phyloP scores from a whole-genome alignment of 1,140 invertebrate species.

The Orius laevigatus region DNA sequence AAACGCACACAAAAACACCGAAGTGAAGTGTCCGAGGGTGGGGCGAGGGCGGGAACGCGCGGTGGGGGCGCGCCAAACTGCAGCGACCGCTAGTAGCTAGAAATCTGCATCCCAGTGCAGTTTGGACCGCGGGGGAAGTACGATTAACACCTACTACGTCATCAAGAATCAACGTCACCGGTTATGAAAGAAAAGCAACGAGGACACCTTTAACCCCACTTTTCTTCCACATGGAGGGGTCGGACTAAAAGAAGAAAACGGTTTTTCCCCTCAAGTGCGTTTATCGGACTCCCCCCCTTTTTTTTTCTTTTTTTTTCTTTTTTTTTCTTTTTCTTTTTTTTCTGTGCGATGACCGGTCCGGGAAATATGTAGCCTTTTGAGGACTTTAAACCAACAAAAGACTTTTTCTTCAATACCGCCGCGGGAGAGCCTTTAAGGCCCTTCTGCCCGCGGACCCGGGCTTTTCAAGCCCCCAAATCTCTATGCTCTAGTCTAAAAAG shows the following conservation, averaged over 20 bases:
- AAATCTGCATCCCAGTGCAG: slow-evolving; percentile 17
- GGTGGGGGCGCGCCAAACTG: slow-evolving; percentile 13
- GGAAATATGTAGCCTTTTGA: slow-evolving; percentile 11
- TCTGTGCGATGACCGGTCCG: slow-evolving; percentile 7
- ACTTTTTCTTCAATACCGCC: background rate
- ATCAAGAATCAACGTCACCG: no score
- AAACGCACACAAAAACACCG: background rate
- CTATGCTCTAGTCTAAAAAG: slow-evolving; percentile 15
- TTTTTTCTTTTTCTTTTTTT: background rate
- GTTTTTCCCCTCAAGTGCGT: background rate
- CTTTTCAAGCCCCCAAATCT: slow-evolving; percentile 1
- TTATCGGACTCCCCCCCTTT: background rate
- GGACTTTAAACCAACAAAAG: background rate
- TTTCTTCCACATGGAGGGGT: background rate
- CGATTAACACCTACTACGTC: no score
- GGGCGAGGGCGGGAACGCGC: slow-evolving; percentile 4
- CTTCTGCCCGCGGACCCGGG: slow-evolving; percentile 6
- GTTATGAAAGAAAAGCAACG: background rate
- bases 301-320: background rate
- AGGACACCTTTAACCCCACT: background rate
- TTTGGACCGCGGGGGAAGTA: slow-evolving; percentile 5
- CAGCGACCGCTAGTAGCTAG: slow-evolving; percentile 15
- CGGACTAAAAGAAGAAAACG: background rate
- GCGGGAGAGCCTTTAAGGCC: slow-evolving; percentile 1
- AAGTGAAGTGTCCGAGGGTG: background rate